A percentile compares a stretch with the other conserved stretches of the same genome.
phyloP scores from a whole-genome alignment of 2,888 invertebrate genomes.

The Plebejus melissa region DNA sequence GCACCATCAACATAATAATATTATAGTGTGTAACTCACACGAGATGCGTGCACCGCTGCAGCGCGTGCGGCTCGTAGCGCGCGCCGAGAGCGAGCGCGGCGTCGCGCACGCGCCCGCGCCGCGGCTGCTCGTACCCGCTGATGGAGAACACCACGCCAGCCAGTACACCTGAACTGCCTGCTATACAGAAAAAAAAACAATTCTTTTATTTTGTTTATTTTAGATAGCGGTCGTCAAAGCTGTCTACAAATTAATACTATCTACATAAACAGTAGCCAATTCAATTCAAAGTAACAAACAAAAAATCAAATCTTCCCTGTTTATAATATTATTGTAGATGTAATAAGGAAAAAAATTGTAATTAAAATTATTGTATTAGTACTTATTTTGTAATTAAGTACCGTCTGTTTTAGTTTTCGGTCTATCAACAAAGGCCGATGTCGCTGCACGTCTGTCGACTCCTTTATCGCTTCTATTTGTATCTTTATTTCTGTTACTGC shows the following conservation, averaged over 20 bases:
- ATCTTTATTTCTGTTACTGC: background rate
- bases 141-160: conserved; percentile 86
- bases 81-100: conserved; percentile 89
- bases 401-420: background rate
- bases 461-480: background rate
- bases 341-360: too few relatives aligned
- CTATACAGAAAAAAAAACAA: background rate
- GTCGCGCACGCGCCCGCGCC: conserved; percentile 82
- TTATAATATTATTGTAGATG: too few relatives aligned
- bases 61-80: conserved; percentile 87
- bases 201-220: too few relatives aligned
- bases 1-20: background rate
- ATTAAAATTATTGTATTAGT: background rate
- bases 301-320: too few relatives aligned
- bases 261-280: too few relatives aligned
- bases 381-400: background rate
- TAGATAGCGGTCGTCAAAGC: too few relatives aligned
- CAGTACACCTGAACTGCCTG: conserved; percentile 50
- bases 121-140: conserved; percentile 93
- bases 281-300: too few relatives aligned
- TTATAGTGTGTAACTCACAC: conserved; percentile 79
- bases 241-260: too few relatives aligned
- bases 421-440: background rate
- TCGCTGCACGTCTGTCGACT: background rate
- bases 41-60: conserved; percentile 87